These are phyloP conservation scores for Lamproptera curius DNA, from an alignment of 2,888 invertebrate genomes.

Conservation along the genomic window DNA sequence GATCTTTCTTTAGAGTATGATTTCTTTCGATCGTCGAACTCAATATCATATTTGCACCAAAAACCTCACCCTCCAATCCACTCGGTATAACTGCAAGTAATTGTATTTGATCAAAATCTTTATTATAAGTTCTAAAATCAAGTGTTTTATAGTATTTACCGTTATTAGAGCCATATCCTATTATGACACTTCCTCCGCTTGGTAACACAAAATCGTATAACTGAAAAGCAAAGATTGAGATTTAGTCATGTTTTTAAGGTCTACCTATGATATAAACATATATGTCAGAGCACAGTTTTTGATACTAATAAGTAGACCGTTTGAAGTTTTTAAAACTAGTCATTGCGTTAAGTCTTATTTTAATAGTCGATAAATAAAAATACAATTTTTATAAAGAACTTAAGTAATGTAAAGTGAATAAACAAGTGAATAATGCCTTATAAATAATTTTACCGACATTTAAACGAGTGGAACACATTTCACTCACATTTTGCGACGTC, in stretches of 20 bases:
- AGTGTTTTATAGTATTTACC: constrained; percentile 52
- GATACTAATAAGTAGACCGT: too few relatives aligned
- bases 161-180: constrained; percentile 83
- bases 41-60: constrained; percentile 81
- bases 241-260: too few relatives aligned
- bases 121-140: neutral
- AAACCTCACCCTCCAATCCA: constrained; percentile 83
- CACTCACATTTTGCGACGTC: constrained; percentile 49
- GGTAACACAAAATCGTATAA: constrained; percentile 74
- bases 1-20: constrained; percentile 43
- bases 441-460: constrained; percentile 10
- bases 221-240: constrained; percentile 62
- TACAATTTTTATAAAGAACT: too few relatives aligned
- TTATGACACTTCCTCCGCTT: constrained; percentile 79
- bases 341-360: too few relatives aligned
- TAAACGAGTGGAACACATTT: neutral
- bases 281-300: too few relatives aligned
- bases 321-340: too few relatives aligned
- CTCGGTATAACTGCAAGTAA: constrained; percentile 71
- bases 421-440: too few relatives aligned
- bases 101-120: constrained; percentile 3
- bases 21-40: constrained; percentile 75
- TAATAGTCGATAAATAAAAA: too few relatives aligned
- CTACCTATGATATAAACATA: too few relatives aligned
- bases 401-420: too few relatives aligned